Base-by-base conservation (phyloP, 2,888 invertebrate genomes). In the Pristionchus maxplancki region DNA sequence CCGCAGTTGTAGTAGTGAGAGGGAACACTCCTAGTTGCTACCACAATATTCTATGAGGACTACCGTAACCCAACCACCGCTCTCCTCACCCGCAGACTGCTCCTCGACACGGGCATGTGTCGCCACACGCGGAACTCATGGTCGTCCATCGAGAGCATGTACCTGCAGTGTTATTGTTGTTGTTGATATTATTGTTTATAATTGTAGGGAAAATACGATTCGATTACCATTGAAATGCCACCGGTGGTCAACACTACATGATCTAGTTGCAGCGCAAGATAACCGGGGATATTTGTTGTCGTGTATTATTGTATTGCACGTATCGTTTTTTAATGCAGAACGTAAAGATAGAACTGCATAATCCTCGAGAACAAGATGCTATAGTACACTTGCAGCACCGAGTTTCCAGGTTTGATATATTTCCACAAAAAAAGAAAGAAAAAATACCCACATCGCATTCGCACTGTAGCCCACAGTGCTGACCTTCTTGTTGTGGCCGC, bases 81-180 rank as follows among this genome's bases (percentile, higher is more conserved):
- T 24, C n/a, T 28, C 24, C 62, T 62, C 62, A 78, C 82, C 50
- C 44, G 8, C 48, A n/a, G 34, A 28, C 28, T 40, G 82, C 1
- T 82, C 34, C 50, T 82, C 17, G 82, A 82, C 13, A 50, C 48
- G 31, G 82, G 82, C 34, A 82, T 28, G 24, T 67, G 86, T 1
- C 48, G 15, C 86, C 86, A 86, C 0, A 86, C 31, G 15, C 86
- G 86, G 62, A 86, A 86, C 8, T 86, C 48, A 17, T 15, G 6
- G 34, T 86, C 86, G 67, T 86, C 86, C 86, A 86, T 86, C 40
- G 86, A 67, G 6, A 86, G 28, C 44, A 86, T 86, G 67, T 86
- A 86, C 15, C 86, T 86, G 64, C 20, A 67, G 37, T 1, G 50
- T 0, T 67, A 67, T 31, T 67, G 28, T 31, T 13, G 11, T 62